Base-by-base conservation (phyloP, 2,113 vertebrate species). In the Balaeniceps rex region DNA sequence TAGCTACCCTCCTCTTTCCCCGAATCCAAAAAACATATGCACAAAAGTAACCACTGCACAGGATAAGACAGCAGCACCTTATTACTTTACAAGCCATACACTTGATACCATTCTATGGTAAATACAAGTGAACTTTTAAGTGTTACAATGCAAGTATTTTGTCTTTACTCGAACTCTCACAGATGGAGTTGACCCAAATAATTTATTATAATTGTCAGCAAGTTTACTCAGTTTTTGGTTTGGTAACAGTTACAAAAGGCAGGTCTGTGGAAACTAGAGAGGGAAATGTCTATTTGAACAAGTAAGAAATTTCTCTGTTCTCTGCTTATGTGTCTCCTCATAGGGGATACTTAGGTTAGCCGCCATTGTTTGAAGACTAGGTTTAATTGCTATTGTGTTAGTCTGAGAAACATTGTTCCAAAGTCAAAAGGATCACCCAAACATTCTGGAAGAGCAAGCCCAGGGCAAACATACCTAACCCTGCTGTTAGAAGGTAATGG, bases 1-100 rank as follows among this genome's bases (percentile, higher is more conserved):
- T 1, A 72, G 18, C 47, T 36, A 57, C 31, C 18, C 7, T 51
- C 4, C 7, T n/a, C 19, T 34, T 33, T 10, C 3, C 8, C 12
- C 0, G 0, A 72, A 40, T 7, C 21, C 19, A 47, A 21, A 75
- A 63, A 28, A 11, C 4, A 1, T 7, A 64, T 2, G 3, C 31
- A 80, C 21, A 81, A 47, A 83, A 76, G 5, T 8, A 77, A 22
- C 7, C 21, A 49, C 17, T 60, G 38, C 12, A 26, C 46, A 80
- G 44, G 19, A 64, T 33, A 68, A 0, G 1, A 72, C 9, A 86
- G 21, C 22, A 88, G 15, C 8, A 79, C 12, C 19, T 46, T 76
- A 65, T 23, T 34, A 46, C 17, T 31, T 11, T 21, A 63, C 24
- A 72, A 72, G 26, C 24, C 29, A 23, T 21, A 49, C 6, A 5